Evolutionary conservation across 2,888 invertebrate species (phyloP).

Genomic region (Epinotia ramella): DNA sequence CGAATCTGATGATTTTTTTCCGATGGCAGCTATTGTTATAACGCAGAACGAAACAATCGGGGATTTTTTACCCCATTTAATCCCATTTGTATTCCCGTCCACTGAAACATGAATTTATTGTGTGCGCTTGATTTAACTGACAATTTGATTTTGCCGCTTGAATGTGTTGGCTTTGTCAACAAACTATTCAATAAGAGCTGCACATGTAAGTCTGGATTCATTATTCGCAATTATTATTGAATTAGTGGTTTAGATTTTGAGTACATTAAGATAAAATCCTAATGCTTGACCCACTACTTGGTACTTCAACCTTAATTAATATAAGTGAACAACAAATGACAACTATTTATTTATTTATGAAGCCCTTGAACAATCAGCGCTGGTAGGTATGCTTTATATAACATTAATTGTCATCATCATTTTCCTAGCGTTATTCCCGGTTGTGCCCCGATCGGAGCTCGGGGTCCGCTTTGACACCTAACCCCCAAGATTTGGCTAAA

Average conservation of each 20-base stretch:
- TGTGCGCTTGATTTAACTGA: slow-evolving; percentile 44
- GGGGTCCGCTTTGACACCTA: too few relatives aligned
- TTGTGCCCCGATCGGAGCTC: too few relatives aligned
- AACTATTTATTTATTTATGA: too few relatives aligned
- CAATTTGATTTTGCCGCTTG: slow-evolving; percentile 42
- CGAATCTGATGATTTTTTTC: slow-evolving; percentile 73
- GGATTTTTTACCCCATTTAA: slow-evolving; percentile 68
- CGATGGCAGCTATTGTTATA: slow-evolving; percentile 76
- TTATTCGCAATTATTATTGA: neutral
- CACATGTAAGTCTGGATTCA: neutral
- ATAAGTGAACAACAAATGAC: too few relatives aligned
- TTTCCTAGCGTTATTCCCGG: too few relatives aligned
- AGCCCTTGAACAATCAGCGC: too few relatives aligned
- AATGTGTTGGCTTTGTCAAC: slow-evolving; percentile 43
- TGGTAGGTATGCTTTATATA: too few relatives aligned
- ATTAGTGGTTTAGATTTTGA: neutral
- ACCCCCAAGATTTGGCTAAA: too few relatives aligned
- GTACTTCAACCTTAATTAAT: too few relatives aligned
- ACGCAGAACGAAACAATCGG: slow-evolving; percentile 64
- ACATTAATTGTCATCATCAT: too few relatives aligned
- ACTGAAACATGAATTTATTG: slow-evolving; percentile 55
- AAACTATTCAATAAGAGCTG: slow-evolving; percentile 29
- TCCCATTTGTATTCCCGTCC: slow-evolving; percentile 53
- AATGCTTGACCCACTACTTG: too few relatives aligned
- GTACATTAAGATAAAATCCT: neutral